Evolutionary conservation across 2,113 vertebrate species (phyloP), one percentile per base, ranked within the genome.

Genomic region (Clupea harengus): DNA sequence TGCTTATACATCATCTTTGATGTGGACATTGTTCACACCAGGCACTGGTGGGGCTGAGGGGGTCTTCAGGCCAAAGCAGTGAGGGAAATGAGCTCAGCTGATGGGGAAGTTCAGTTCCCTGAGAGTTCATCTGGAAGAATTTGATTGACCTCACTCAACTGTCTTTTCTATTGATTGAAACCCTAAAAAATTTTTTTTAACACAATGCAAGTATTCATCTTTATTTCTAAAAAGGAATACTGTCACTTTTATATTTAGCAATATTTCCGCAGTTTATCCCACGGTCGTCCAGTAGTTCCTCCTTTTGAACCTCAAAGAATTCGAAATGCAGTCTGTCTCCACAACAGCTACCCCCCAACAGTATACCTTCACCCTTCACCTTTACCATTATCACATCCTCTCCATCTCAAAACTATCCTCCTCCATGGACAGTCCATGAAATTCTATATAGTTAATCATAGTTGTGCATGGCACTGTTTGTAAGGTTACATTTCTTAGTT

Each of bases 1-100:
- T 78, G 72, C 32, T 78, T 78, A 5, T 78, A 78, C 11, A 78
- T 78, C 72, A 78, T 78, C 72, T 78, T 78, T 78, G 72, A 32
- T 78, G 72, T 39, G 72, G 72, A 32, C 72, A 78, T 15, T 78
- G 39, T 17, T 39, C 39, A 39, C 13, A 39, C 72, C 72, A 78
- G 11, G 25, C 32, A 39, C 72, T 32, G 39, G 39, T 13, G 72
- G 72, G 32, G 4, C 72, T 78, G 72, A 5, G 32, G 13, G 39
- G 25, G 9, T 13, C 39, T 39, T 78, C 4, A 39, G 25, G 72
- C 10, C 72, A 44, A 15, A 39, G 67, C 25, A 13, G 67, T 75
- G 28, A 57, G 22, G 17, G 32, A 78, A 32, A 3, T 15, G 11
- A 10, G 4, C 46, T 47, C 9, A 39, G 67, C 67, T 75, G 25